These are phyloP conservation scores for Cetonia aurata DNA, from an alignment of 2,888 invertebrate species.

Conservation along the genomic window DNA sequence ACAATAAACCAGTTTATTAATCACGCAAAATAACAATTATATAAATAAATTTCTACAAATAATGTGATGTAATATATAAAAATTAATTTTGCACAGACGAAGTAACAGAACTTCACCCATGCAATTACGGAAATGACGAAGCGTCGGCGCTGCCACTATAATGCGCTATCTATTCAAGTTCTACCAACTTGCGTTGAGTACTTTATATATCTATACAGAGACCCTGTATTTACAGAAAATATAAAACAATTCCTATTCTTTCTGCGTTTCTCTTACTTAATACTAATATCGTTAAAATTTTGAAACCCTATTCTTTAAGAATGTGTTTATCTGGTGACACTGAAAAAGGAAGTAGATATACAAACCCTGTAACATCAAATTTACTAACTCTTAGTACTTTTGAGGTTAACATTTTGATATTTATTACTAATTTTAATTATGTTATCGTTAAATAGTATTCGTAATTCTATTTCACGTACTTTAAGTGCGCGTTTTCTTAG, in stretches of 20 bases:
- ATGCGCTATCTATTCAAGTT: not conserved
- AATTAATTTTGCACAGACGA: constrained; percentile 53
- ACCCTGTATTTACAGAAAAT: too few relatives aligned
- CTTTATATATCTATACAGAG: too few relatives aligned
- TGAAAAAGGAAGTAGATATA: not conserved
- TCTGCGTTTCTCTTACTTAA: too few relatives aligned
- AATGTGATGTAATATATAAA: constrained; percentile 43
- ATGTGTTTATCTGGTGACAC: not conserved
- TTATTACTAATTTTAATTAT: constrained; percentile 29
- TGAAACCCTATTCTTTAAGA: too few relatives aligned
- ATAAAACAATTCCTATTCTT: too few relatives aligned
- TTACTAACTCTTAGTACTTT: not conserved
- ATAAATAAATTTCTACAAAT: constrained; percentile 48
- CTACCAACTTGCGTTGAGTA: not conserved
- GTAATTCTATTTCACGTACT: constrained; percentile 38
- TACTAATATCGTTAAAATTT: too few relatives aligned
- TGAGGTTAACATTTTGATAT: not conserved
- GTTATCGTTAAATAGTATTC: constrained; percentile 27
- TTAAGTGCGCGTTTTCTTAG: constrained; percentile 14
- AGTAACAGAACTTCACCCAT: constrained; percentile 55
- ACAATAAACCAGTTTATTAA: constrained; percentile 48
- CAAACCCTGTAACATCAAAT: not conserved
- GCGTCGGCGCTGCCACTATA: constrained; percentile 8
- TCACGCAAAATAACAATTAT: constrained; percentile 46
- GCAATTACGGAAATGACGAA: constrained; percentile 58